Base-by-base conservation (phyloP, 2,113 vertebrate genomes). In the Beaufortia kweichowensis region DNA sequence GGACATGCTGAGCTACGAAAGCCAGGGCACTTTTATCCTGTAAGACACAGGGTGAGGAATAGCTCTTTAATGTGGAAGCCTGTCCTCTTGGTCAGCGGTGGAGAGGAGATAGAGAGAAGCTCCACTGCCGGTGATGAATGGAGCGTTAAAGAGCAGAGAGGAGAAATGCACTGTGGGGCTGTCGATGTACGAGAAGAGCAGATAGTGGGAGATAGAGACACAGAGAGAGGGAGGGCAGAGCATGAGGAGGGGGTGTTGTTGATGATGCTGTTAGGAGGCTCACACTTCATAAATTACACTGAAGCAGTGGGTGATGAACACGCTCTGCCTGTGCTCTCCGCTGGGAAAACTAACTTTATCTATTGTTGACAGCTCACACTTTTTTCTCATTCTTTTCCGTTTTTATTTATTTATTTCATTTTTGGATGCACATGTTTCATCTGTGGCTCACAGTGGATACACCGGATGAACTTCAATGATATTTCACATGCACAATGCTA, bases 241-340 rank as follows among this genome's bases (percentile, higher is more conserved):
- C 50, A 53, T 23, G 41, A 24, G 68, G 41, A 24, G 68, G 61
- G 31, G 78, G 53, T 35, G 75, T 79, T 79, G 81, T 77, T 80
- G 77, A 79, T 82, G 77, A 77, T 79, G 62, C 61, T 43, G 73
- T 76, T 82, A 76, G 46, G 55, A 76, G 53, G 33, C 48, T 61
- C 56, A 39, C 60, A 60, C 67, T 79, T 79, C 74, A 79, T 83
- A 79, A 83, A 77, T 77, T 77, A 77, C 81, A 74, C 74, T 26
- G 68, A 60, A 83, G 78, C 68, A 79, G 77, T 46, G 2, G 24
- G 24, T 73, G 77, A 77, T 67, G 55, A 79, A 83, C 81, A 50
- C 46, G 26, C 62, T 23, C 77, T 55, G 76, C 60, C n/a, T 61
- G 21, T 39, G 39, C 67, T 72, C 14, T 21, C 77, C 46, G 43